phyloP scores from a whole-genome alignment of 2,113 vertebrate species.

The Puffinus mauretanicus region DNA sequence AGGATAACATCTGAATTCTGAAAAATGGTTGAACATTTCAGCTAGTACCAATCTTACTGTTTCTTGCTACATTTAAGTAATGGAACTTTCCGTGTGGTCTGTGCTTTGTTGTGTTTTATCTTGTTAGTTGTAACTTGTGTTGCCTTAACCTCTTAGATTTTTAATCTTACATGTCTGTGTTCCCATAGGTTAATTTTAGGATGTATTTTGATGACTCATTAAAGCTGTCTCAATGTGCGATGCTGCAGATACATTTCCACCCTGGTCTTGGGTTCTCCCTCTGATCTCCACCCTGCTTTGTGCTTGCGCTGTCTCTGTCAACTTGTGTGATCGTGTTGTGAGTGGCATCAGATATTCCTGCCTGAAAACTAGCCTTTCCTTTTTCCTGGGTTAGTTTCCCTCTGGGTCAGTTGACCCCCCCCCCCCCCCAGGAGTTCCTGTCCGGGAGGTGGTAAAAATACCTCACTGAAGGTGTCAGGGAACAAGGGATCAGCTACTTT shows the following conservation, averaged over 20 bases:
- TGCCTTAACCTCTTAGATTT: background rate
- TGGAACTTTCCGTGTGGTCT: background rate
- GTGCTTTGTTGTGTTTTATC: background rate
- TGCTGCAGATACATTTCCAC: background rate
- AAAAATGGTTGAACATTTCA: background rate
- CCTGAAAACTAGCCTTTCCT: background rate
- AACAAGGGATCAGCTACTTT: background rate
- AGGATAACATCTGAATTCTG: background rate
- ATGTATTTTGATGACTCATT: background rate
- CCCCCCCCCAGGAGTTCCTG: background rate
- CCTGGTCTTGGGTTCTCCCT: background rate
- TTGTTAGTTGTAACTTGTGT: background rate
- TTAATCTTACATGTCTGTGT: background rate
- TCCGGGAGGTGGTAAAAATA: background rate
- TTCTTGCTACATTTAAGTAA: background rate
- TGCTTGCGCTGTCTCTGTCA: background rate
- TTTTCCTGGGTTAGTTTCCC: background rate
- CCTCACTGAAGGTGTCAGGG: background rate
- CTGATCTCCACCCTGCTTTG: background rate
- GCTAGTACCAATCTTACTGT: background rate
- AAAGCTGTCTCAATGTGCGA: background rate
- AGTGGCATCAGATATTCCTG: background rate
- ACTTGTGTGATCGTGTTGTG: fast-evolving
- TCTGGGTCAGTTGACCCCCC: background rate
- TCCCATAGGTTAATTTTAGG: background rate